Percentiles rank a stretch among this genome's conserved stretches.
Conservation (phyloP, 2,797 vertebrate species). For the Benthosema pterotum region DNA sequence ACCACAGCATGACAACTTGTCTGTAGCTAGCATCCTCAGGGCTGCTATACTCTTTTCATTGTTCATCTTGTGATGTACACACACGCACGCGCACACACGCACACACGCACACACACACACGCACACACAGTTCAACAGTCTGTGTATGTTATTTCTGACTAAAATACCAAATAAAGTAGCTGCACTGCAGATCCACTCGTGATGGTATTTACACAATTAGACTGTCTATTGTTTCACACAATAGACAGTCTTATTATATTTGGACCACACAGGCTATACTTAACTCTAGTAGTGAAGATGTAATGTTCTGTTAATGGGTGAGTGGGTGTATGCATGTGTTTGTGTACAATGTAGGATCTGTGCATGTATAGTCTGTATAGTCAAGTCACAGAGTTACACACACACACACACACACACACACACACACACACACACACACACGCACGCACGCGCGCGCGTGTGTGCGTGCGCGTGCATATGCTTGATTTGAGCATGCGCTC, state of each 20-base stretch:
- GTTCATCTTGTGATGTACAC: slow-evolving; percentile 15
- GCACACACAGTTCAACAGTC: not conserved
- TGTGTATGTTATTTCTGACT: too few species aligned
- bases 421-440: too few species aligned
- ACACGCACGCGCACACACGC: too few species aligned
- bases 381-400: slow-evolving; percentile 7
- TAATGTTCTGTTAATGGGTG: not conserved
- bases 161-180: too few species aligned
- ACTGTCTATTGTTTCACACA: not conserved
- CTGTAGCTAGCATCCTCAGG: slow-evolving; percentile 25
- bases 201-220: too few species aligned
- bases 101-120: too few species aligned
- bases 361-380: not conserved
- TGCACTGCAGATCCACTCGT: too few species aligned
- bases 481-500: slow-evolving; percentile 36
- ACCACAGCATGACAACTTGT: slow-evolving; percentile 15
- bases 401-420: too few species aligned
- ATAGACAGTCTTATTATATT: slow-evolving; percentile 17
- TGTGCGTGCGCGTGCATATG: slow-evolving; percentile 17
- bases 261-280: slow-evolving; percentile 4
- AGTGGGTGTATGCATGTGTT: not conserved
- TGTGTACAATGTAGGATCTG: not conserved
- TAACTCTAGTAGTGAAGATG: not conserved
- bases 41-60: slow-evolving; percentile 17
- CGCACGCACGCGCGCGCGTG: slow-evolving; percentile 24